These are phyloP conservation scores for Actinia equina DNA, from an alignment of 64 coral and sea anemone species.

Conservation along the genomic window DNA sequence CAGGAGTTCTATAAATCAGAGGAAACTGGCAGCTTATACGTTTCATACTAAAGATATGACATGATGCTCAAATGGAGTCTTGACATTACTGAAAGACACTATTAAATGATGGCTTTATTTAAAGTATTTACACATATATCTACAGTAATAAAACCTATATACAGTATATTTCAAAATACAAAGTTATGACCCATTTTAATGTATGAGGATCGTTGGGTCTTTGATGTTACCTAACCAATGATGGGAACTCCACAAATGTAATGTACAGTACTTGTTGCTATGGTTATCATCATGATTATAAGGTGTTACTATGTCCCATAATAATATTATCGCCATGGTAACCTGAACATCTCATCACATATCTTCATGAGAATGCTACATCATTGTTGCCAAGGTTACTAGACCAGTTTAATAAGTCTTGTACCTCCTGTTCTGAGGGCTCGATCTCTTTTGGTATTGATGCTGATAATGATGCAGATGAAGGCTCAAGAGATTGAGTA, in stretches of 20 bases:
- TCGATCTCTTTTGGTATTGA: constrained; percentile 47
- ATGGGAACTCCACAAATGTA: too few relatives aligned
- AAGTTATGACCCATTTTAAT: too few relatives aligned
- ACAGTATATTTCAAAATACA: too few relatives aligned
- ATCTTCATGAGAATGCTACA: not conserved
- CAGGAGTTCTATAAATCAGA: too few relatives aligned
- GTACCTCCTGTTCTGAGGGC: constrained; percentile 68
- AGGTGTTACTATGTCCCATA: not conserved
- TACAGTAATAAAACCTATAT: not conserved
- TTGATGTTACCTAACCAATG: too few relatives aligned
- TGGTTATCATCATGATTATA: not conserved
- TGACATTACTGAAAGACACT: not conserved
- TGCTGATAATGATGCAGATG: constrained; percentile 33
- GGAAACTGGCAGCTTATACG: not conserved
- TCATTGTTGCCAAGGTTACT: constrained; percentile 26
- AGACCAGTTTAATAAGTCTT: constrained; percentile 78
- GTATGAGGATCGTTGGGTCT: too few relatives aligned
- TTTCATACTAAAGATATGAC: too few relatives aligned
- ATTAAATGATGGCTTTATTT: not conserved
- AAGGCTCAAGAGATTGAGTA: not conserved
- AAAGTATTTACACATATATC: not conserved
- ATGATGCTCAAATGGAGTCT: not conserved
- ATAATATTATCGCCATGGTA: not conserved
- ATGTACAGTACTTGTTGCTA: too few relatives aligned
- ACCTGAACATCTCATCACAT: not conserved